Evolutionary conservation across 2,797 vertebrate genomes (phyloP), one percentile per base, ranked within the genome.

Genomic region (Acanthiza pusilla): DNA sequence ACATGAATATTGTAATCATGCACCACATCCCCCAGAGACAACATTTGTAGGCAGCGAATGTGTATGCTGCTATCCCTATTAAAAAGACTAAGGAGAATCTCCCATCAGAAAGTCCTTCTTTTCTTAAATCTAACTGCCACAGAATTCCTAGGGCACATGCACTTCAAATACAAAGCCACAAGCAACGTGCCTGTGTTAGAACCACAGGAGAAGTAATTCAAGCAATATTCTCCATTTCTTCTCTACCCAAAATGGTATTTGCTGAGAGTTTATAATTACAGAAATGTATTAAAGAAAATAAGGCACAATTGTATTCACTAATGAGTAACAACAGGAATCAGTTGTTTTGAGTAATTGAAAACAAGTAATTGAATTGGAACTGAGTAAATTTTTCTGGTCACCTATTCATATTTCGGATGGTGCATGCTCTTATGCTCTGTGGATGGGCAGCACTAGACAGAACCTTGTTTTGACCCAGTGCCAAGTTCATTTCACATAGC

Each of bases 241-340:
- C 47, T 40, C 32, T 53, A 38, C 15, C 16, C 29, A 60, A 4
- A 1, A 27, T 3, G 2, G 0, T 7, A 47, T 9, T 27, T 54
- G 19, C 42, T 70, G 76, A 60, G 25, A 80, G 9, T 62, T 90
- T 55, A 53, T 63, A 93, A 63, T 60, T 26, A 80, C 15, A 78
- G 23, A 51, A 29, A 51, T 34, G 32, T 80, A n/a, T 26, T 32
- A 4, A 89, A 93, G 29, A 81, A 84, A 85, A 72, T 43, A 62
- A 62, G 9, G 21, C 57, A 36, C 19, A 57, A 25, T 6, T 54
- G 23, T 18, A 62, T 53, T 65, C 43, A 79, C 7, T 43, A 51
- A 57, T 2, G 16, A 82, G 5, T 38, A 60, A 76, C 5, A 81
- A 10, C 13, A 55, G 51, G 75, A 74, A 81, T 18, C 19, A 34